Base-by-base conservation (phyloP, 2,797 vertebrate genomes). In the Podarcis siculus region DNA sequence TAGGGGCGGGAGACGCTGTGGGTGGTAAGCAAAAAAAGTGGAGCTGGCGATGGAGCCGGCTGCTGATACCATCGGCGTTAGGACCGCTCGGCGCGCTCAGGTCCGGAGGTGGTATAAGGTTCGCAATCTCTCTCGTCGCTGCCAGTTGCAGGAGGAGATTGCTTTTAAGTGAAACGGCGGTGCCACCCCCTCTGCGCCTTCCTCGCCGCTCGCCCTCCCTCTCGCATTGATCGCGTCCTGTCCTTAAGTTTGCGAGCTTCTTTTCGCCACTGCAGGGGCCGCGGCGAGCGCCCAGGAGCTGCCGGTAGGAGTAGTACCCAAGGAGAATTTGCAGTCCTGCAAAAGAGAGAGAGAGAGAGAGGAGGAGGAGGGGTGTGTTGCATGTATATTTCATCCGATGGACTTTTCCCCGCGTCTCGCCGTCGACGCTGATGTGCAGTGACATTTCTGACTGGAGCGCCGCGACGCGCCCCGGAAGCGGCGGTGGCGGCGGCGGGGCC, bases 21-120 rank as follows among this genome's bases (percentile, higher is more conserved):
- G 72, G 17, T 21, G 30, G 21, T 5, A 35, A 64, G 66, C 55
- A 15, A 15, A 55, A 55, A 55, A 55, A 55, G 49, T 30, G 79
- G n/a, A 79, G 35, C 12, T 86, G 87, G 72, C 66, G 32, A n/a
- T 23, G 4, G 1, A 19, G 58, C 10, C 9, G 32, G 79, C 67
- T 58, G 39, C 69, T 84, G 84, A 76, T 64, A 2, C 2, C 61
- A 64, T 85, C 90, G 96, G 95, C 97, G 97, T 97, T 98, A 98
- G 98, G 98, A 98, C 98, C 98, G 98, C 96, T 97, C 97, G 97
- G 97, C 96, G 96, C 96, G 96, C 94, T 94, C 93, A 89, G 96
- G 95, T 93, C 95, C 93, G 91, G 95, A 95, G 96, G 96, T 95
- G 94, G 95, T 93, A 90, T 91, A 94, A 96, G 96, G 96, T 95